Evolutionary conservation across 2,113 vertebrate genomes (phyloP).

Genomic region (Sinocyclocheilus anshuiensis): DNA sequence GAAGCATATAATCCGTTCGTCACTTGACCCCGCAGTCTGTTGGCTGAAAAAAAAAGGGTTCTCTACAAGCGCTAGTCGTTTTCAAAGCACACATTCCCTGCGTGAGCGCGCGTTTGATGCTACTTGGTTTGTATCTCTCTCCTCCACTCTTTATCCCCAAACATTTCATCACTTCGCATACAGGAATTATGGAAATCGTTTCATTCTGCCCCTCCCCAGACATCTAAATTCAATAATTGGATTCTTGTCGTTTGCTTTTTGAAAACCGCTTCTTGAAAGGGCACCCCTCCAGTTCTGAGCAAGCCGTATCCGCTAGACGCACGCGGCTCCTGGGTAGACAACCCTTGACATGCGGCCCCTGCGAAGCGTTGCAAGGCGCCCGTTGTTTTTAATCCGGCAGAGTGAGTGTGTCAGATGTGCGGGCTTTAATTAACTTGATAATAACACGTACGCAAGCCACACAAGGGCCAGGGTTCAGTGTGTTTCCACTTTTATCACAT

Average conservation of each 20-base stretch:
- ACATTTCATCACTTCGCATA: constrained; percentile 72
- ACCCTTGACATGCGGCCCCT: constrained; percentile 92
- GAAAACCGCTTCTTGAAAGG: constrained; percentile 34
- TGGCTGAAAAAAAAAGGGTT: constrained; percentile 77
- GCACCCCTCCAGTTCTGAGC: constrained; percentile 46
- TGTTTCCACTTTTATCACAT: constrained; percentile 76
- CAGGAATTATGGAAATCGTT: constrained; percentile 77
- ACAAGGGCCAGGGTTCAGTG: constrained; percentile 80
- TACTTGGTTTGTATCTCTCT: constrained; percentile 40
- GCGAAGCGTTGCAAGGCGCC: constrained; percentile 81
- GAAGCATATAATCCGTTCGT: constrained; percentile 99
- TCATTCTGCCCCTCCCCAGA: constrained; percentile 77
- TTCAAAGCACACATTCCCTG: constrained; percentile 73
- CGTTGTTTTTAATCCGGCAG: constrained; percentile 88
- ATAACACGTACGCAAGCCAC: constrained; percentile 91
- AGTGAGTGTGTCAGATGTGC: constrained; percentile 96
- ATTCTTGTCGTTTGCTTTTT: constrained; percentile 78
- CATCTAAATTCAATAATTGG: constrained; percentile 94
- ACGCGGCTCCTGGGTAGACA: constrained; percentile 83
- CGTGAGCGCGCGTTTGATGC: constrained; percentile 75
- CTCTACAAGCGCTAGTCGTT: constrained; percentile 55
- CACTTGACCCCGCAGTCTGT: constrained; percentile 96
- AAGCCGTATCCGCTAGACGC: constrained; percentile 75
- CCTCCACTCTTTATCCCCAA: constrained; percentile 35
- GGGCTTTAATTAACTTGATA: constrained; percentile 99